Percentiles rank a stretch among this genome's conserved stretches.
Conservation (phyloP, 2,113 vertebrate species). For the Malurus cyaneus region DNA sequence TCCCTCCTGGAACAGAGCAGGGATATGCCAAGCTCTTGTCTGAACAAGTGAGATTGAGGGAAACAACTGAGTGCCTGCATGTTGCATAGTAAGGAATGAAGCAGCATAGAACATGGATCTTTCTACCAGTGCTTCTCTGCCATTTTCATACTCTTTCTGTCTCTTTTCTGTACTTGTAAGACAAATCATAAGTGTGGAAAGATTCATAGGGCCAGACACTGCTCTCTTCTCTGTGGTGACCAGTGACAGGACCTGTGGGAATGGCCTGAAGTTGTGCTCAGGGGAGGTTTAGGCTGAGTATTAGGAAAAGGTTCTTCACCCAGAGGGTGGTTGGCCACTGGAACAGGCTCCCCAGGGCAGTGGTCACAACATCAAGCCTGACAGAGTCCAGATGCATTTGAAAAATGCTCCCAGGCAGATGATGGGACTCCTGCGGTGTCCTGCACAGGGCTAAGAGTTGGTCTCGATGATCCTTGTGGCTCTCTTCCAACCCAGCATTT, state of each 20-base stretch:
- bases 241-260: not conserved
- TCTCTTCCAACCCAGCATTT: not conserved
- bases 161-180: not conserved
- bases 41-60: not conserved
- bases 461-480: not conserved
- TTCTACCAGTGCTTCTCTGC: not conserved
- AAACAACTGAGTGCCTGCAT: not conserved
- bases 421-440: not conserved
- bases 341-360: not conserved
- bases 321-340: not conserved
- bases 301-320: not conserved
- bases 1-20: not conserved
- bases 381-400: not conserved
- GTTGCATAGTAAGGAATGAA: not conserved
- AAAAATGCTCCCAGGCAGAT: not conserved
- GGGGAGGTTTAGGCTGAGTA: not conserved
- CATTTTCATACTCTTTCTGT: not conserved
- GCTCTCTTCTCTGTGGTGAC: not conserved
- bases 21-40: not conserved
- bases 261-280: not conserved
- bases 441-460: not conserved
- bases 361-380: not conserved
- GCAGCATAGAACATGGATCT: accelerated
- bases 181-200: not conserved
- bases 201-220: not conserved